Percentiles rank a stretch among this genome's conserved stretches.
Evolutionary conservation across 92 coral and sea anemone species (phyloP).

Genomic region (Isaurus tuberculatus): DNA sequence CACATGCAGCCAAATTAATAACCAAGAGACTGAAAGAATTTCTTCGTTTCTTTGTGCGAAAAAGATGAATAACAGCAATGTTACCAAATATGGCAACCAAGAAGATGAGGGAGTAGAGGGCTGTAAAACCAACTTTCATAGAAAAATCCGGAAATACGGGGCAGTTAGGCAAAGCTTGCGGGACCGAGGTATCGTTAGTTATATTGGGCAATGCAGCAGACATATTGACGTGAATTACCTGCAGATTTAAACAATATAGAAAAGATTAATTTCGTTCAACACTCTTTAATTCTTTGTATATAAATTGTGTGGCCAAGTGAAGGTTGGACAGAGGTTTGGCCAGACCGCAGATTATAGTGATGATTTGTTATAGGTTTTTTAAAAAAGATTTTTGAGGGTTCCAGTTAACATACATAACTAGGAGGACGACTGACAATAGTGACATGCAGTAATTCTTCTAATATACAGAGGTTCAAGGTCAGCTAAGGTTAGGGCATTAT

Average conservation of each 20-base stretch:
- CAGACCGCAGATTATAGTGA: too few species aligned
- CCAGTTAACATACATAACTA: too few species aligned
- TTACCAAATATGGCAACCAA: conserved; percentile 29
- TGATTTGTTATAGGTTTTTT: too few species aligned
- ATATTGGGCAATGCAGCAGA: not conserved
- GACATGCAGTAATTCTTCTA: too few species aligned
- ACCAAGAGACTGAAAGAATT: conserved; percentile 22
- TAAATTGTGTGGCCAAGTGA: too few species aligned
- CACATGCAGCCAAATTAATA: conserved; percentile 40
- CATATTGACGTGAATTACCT: not conserved
- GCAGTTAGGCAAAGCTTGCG: not conserved
- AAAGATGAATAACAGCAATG: conserved; percentile 8
- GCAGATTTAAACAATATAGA: not conserved
- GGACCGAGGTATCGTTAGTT: not conserved
- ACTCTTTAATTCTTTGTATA: too few species aligned
- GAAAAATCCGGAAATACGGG: not conserved
- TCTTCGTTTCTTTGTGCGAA: conserved; percentile 17
- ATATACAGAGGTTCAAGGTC: too few species aligned
- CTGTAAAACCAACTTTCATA: conserved; percentile 36
- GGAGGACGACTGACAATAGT: too few species aligned
- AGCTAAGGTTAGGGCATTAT: too few species aligned
- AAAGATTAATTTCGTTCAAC: too few species aligned
- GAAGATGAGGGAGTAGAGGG: conserved; percentile 8
- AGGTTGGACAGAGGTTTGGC: too few species aligned
- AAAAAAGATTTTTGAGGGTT: too few species aligned